Conservation (phyloP, 2,888 invertebrate genomes). For the Meteorus cinctellus region DNA sequence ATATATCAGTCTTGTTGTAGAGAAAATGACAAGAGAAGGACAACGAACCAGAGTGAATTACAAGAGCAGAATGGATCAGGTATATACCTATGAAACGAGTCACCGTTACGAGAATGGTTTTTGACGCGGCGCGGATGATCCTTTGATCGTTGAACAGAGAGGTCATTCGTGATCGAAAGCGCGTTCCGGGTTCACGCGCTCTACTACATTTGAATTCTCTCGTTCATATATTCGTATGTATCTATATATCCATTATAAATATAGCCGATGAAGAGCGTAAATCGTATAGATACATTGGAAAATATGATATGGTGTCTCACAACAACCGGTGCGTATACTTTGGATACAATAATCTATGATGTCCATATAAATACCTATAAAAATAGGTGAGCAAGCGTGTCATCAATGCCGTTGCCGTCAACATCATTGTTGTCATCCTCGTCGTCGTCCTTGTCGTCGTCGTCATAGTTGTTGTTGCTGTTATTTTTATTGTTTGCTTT, state of each 20-base stretch:
- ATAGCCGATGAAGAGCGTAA: conserved; percentile 1
- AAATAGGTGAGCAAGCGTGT: no score
- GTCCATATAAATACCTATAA: conserved; percentile 33
- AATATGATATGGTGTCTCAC: conserved; percentile 19
- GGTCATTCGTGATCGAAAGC: conserved; percentile 41
- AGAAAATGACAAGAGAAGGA: neutral
- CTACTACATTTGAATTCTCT: conserved; percentile 33
- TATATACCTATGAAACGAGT: conserved; percentile 28
- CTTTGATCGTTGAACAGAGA: conserved; percentile 42
- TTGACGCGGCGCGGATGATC: conserved; percentile 43
- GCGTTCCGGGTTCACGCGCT: conserved; percentile 53
- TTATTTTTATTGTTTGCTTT: neutral
- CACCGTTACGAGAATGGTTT: conserved; percentile 43
- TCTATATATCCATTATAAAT: conserved; percentile 12
- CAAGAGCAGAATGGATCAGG: conserved; percentile 29
- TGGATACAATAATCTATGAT: conserved; percentile 4
- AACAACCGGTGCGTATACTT: conserved; percentile 32
- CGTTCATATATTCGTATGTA: conserved; percentile 16
- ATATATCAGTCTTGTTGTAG: conserved; percentile 23
- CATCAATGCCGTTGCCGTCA: neutral
- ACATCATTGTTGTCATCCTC: neutral
- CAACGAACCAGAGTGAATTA: neutral
- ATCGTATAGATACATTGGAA: neutral
- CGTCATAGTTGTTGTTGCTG: neutral
- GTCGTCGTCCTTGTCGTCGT: neutral